Evolutionary conservation across 1,140 invertebrate genomes (phyloP).

Genomic region (Drosophila bocqueti): DNA sequence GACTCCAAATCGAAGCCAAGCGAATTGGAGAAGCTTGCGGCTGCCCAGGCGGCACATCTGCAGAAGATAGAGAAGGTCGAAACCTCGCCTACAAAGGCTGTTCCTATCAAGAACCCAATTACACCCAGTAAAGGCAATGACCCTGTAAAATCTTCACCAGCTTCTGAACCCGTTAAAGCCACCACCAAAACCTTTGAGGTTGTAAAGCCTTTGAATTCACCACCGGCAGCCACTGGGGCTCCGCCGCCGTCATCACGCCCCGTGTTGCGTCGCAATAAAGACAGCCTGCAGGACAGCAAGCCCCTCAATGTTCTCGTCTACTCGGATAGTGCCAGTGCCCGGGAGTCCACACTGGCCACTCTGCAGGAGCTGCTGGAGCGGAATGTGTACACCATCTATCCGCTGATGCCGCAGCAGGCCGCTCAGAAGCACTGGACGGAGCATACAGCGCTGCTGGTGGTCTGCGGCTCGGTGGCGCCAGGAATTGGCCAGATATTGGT

Average conservation of each 20-base stretch:
- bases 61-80: constrained; percentile 13
- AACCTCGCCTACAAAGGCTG: not conserved
- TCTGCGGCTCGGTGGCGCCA: constrained; percentile 90
- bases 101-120: not conserved
- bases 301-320: constrained; percentile 94
- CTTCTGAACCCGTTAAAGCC: constrained; percentile 17
- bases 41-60: constrained; percentile 11
- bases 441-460: constrained; percentile 90
- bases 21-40: constrained; percentile 61
- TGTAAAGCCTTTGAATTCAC: constrained; percentile 28
- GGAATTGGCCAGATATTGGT: constrained; percentile 88
- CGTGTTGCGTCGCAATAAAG: constrained; percentile 61
- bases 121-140: not conserved
- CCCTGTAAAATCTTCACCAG: not conserved
- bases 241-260: constrained; percentile 51
- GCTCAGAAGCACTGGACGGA: constrained; percentile 89
- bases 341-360: constrained; percentile 89
- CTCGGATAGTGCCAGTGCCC: constrained; percentile 90
- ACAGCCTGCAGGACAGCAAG: constrained; percentile 85
- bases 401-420: constrained; percentile 88
- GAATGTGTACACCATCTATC: constrained; percentile 92
- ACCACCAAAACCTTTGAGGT: constrained; percentile 54
- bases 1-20: constrained; percentile 19
- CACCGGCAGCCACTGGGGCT: constrained; percentile 17
- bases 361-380: constrained; percentile 89